Base-by-base conservation (phyloP, 2,113 vertebrate species). In the Mystacornis crossleyi region DNA sequence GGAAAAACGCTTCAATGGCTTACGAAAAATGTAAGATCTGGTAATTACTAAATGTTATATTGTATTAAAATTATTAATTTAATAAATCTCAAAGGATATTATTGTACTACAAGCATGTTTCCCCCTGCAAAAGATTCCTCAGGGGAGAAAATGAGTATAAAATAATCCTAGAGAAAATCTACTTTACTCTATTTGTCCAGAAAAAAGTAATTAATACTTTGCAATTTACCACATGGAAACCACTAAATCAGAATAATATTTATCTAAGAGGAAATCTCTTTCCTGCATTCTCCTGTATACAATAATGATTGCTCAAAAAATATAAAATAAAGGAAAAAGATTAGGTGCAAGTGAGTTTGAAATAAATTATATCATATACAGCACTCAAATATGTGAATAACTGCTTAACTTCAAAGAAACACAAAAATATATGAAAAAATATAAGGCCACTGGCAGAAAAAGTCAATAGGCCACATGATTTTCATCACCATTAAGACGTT, bases 231-330 rank as follows among this genome's bases (percentile, higher is more conserved):
- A 6, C 14, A 17, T 40, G 42, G 45, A 73, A 85, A 75, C 2
- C 9, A 23, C 4, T 48, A 53, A 24, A 38, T 38, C 20, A 65
- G 36, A 50, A 42, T 33, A 0, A 14, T 69, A 64, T 55, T 85
- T 62, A 18, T 77, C 8, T 67, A 36, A 57, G 10, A 61, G 15
- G 23, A 72, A 79, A 24, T 2, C 23, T 71, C 67, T 9, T 45
- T 82, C 19, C 23, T 67, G 42, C 6, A 4, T 53, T 57, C 5
- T 80, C 33, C 33, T 54, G 34, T 78, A 43, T 14, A 60, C 4
- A 31, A 0, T 21, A 54, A n/a, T 1, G 0, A 1, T 10, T 73
- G 6, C 47, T 23, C 23, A 28, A 43, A 31, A 51, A 25, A 13
- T 12, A 9, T 3, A 33, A 29, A 34, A 61, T 12, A 38, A 54